Base-by-base conservation (phyloP, 2,888 invertebrate genomes). In the Dendrolimus pini region DNA sequence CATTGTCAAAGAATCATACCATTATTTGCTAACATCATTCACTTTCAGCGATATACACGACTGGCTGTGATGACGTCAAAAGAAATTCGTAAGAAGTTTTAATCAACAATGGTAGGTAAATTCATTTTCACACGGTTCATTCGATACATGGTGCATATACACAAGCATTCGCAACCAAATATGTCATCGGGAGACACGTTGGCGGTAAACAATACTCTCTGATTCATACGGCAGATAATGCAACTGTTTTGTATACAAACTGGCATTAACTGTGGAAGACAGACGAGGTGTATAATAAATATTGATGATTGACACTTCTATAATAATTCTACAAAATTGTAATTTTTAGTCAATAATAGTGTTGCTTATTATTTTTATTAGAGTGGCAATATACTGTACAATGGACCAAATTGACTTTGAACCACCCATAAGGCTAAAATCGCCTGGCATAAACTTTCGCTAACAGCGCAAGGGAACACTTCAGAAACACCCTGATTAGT, bases 181-280 rank as follows among this genome's bases (percentile, higher is more conserved):
- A 79, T 73, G 78, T 75, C 71, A 67, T 62, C 65, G 60, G 67
- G 66, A 72, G 69, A 71, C 69, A 72, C 64, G 72, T 66, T 67
- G 71, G 67, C 69, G 60, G 73, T 74, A 78, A 81, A 83, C 82
- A 85, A 83, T 81, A 72, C 69, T 56, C 61, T 62, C 67, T 82
- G 81, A 84, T 75, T 85, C 83, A 85, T 74, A 66, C 69, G 55
- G 61, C 58, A 66, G 70, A 75, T 78, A 81, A 78, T 75, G 73
- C 74, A 75, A 72, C 67, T 71, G 72, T 65, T 69, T 76, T 77
- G 75, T 75, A 75, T 65, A 76, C 75, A 74, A 69, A 74, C 72
- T 71, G 71, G 70, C 71, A 72, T 47, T 47, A 30, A 30, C 2
- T 30, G 30, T 30, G 6, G 3, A 6, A 30, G 30, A 30, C 30